These are phyloP conservation scores for Neoaliturus tenellus DNA, from an alignment of 2,888 invertebrate species.

Conservation along the genomic window DNA sequence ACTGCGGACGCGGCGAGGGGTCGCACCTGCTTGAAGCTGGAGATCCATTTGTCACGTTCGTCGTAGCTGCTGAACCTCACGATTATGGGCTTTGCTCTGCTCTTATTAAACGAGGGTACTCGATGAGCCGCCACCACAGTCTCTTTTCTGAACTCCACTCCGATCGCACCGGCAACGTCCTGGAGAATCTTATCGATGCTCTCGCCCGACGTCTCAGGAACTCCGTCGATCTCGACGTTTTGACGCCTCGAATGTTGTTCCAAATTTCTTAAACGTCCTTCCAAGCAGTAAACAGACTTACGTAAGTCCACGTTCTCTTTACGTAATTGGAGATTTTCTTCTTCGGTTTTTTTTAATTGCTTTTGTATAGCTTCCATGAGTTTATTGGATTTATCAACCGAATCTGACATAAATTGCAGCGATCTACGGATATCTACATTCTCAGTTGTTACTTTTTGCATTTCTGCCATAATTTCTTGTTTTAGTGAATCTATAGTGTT, in stretches of 20 bases:
- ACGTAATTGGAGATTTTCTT: not conserved
- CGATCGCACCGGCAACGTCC: not conserved
- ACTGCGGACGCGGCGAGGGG: not conserved
- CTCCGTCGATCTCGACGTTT: conserved; percentile 12
- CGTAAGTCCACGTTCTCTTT: not conserved
- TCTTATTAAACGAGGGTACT: not conserved
- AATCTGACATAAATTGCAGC: not conserved
- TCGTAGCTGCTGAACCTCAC: not conserved
- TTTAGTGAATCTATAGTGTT: too few relatives aligned
- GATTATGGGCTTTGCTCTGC: not conserved
- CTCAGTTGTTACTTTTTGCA: too few relatives aligned
- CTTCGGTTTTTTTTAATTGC: not conserved
- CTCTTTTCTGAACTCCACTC: not conserved
- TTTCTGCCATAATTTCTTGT: too few relatives aligned
- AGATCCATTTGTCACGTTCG: not conserved
- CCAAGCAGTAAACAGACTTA: not conserved
- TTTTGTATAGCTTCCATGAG: not conserved
- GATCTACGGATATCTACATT: too few relatives aligned
- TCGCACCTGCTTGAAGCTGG: not conserved
- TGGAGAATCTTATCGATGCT: not conserved
- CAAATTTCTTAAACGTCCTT: not conserved
- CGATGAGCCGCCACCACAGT: conserved; percentile 1
- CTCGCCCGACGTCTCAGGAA: not conserved
- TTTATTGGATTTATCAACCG: not conserved
- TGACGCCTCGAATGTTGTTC: not conserved